A percentile compares a stretch with the other conserved stretches of the same genome.
phyloP scores from a whole-genome alignment of 2,888 invertebrate species.

The Marronus borbonicus region DNA sequence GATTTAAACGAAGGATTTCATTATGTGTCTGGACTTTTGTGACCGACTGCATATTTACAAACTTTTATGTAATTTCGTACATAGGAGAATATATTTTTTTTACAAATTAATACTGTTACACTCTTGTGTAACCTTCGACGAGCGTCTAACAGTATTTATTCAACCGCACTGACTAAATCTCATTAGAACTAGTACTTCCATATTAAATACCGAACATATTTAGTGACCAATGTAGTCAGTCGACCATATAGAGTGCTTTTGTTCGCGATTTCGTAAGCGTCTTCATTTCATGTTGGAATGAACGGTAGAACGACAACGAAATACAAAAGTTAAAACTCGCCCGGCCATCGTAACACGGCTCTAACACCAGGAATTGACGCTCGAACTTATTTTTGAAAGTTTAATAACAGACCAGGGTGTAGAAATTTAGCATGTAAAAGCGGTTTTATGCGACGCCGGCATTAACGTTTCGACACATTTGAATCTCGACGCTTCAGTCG shows the following conservation, averaged over 20 bases:
- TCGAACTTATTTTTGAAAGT: conserved; percentile 35
- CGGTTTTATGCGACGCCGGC: conserved; percentile 32
- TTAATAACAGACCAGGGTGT: conserved; percentile 30
- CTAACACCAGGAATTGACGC: conserved; percentile 15
- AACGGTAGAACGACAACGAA: not conserved
- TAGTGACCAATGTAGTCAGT: too few relatives aligned
- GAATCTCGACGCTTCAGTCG: conserved; percentile 18
- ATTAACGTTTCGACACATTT: conserved; percentile 44
- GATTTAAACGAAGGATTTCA: too few relatives aligned
- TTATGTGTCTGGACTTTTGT: too few relatives aligned
- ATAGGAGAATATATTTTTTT: too few relatives aligned
- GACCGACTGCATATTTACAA: too few relatives aligned
- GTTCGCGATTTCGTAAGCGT: not conserved
- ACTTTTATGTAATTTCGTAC: too few relatives aligned
- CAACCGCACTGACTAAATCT: not conserved
- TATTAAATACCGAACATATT: too few relatives aligned
- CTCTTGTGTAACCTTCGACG: too few relatives aligned
- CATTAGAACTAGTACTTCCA: too few relatives aligned
- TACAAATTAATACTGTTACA: too few relatives aligned
- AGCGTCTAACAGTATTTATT: not conserved
- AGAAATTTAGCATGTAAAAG: conserved; percentile 43
- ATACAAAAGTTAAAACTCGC: not conserved
- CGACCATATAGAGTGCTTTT: not conserved
- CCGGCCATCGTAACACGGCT: not conserved
- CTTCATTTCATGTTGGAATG: not conserved